Conservation (phyloP, 1,140 invertebrate genomes). For the Drosophila persimilis region DNA sequence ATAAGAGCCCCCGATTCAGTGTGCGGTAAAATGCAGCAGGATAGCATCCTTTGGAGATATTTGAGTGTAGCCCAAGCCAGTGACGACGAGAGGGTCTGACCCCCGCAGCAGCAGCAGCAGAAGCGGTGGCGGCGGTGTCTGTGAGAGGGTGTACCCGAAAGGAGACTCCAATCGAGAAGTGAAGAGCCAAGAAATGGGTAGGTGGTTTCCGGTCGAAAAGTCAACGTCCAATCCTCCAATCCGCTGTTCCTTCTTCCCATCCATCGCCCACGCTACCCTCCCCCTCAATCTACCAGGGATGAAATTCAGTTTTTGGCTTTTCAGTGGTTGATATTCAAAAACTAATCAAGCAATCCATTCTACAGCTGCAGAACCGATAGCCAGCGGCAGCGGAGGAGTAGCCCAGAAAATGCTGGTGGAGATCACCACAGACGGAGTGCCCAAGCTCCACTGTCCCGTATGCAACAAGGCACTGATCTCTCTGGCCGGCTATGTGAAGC, state of each 20-base stretch:
- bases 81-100: neutral
- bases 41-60: slow-evolving; percentile 10
- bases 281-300: slow-evolving; percentile 9
- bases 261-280: slow-evolving; percentile 1
- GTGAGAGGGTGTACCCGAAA: too few relatives aligned
- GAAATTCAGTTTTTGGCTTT: slow-evolving; percentile 14
- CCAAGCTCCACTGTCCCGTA: slow-evolving; percentile 76
- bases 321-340: slow-evolving; percentile 48
- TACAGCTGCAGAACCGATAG: slow-evolving; percentile 42
- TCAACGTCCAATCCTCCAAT: slow-evolving; percentile 42
- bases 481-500: slow-evolving; percentile 78
- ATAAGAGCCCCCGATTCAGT: slow-evolving; percentile 41
- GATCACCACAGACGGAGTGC: slow-evolving; percentile 73
- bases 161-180: too few relatives aligned
- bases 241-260: slow-evolving; percentile 41
- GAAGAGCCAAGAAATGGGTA: too few relatives aligned
- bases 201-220: slow-evolving; percentile 8
- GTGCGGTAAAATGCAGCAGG: slow-evolving; percentile 50
- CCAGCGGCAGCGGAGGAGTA: slow-evolving; percentile 33
- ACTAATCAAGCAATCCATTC: neutral
- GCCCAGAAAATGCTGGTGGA: slow-evolving; percentile 70
- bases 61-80: neutral
- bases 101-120: too few relatives aligned
- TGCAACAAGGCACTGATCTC: slow-evolving; percentile 75
- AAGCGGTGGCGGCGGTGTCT: too few relatives aligned